These are phyloP conservation scores for Copidosoma floridanum DNA, from an alignment of 1,140 invertebrate species.

Conservation along the genomic window DNA sequence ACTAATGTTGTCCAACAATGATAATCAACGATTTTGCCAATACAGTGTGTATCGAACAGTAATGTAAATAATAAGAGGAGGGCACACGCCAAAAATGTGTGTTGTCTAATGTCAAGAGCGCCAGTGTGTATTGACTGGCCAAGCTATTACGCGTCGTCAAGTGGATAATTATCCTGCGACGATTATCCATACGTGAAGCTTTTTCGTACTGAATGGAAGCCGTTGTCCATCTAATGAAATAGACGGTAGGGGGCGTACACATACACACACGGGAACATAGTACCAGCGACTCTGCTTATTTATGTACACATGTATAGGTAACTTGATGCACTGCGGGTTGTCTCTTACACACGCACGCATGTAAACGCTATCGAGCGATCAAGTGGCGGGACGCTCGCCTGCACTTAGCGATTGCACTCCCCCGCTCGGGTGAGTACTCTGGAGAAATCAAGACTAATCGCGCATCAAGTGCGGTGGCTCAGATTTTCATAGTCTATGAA, in stretches of 20 bases:
- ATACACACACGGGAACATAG: background rate
- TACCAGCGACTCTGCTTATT: background rate
- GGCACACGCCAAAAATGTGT: slow-evolving; percentile 2
- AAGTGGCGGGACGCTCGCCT: background rate
- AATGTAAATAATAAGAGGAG: background rate
- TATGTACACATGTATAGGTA: background rate
- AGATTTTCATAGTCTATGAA: too few relatives aligned
- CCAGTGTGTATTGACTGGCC: slow-evolving; percentile 12
- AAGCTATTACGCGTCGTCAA: slow-evolving; percentile 36
- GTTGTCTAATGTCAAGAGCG: slow-evolving; percentile 41
- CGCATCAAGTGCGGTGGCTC: background rate
- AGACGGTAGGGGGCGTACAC: slow-evolving; percentile 9
- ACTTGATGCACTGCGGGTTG: too few relatives aligned
- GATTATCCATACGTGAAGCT: slow-evolving; percentile 33
- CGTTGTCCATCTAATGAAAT: slow-evolving; percentile 23
- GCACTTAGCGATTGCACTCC: background rate
- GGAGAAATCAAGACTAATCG: background rate
- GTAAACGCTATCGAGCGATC: slow-evolving; percentile 1
- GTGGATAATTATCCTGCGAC: slow-evolving; percentile 40
- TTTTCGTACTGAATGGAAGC: slow-evolving; percentile 35
- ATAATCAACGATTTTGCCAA: too few relatives aligned
- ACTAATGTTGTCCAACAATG: too few relatives aligned
- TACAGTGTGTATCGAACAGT: background rate
- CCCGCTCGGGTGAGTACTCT: background rate
- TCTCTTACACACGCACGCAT: too few relatives aligned